Percentiles rank a stretch among this genome's conserved stretches.
These are phyloP conservation scores for Zaprionus tsacasi DNA, from an alignment of 1,140 invertebrate genomes.

Conservation along the genomic window DNA sequence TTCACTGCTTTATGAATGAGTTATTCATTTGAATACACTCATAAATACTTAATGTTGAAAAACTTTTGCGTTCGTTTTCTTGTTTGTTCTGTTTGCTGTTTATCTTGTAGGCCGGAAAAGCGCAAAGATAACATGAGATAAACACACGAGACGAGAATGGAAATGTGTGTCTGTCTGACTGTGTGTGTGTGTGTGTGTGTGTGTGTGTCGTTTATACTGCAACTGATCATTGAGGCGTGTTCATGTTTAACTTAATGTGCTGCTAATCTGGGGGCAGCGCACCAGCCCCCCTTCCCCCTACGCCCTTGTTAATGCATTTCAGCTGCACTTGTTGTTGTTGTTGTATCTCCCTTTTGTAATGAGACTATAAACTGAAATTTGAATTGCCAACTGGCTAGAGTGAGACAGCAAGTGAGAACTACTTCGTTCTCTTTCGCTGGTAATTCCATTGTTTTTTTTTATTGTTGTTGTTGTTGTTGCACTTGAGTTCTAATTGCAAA, in stretches of 20 bases:
- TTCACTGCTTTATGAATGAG: neutral
- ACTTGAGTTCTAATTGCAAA: constrained; percentile 7
- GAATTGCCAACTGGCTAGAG: constrained; percentile 47
- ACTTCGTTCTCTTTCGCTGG: neutral
- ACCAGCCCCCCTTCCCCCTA: neutral
- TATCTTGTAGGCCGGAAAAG: constrained; percentile 72
- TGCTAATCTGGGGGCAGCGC: constrained; percentile 30
- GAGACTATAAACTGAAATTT: constrained; percentile 47
- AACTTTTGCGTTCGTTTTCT: neutral
- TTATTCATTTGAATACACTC: constrained; percentile 7
- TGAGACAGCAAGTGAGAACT: neutral
- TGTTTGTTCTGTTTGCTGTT: constrained; percentile 44
- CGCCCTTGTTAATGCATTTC: constrained; percentile 67
- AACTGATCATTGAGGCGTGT: constrained; percentile 67
- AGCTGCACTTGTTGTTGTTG: constrained; percentile 45
- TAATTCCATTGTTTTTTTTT: neutral
- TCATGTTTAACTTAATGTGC: constrained; percentile 68
- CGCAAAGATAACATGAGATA: constrained; percentile 60
- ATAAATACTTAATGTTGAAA: constrained; percentile 10
- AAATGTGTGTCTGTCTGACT: constrained; percentile 17
- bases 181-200: constrained; percentile 1
- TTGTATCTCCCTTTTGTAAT: constrained; percentile 54
- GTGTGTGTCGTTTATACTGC: constrained; percentile 26
- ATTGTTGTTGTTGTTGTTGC: neutral
- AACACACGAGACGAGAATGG: constrained; percentile 43